Percentiles rank a stretch among this genome's conserved stretches.
Evolutionary conservation across 2,797 vertebrate species (phyloP).

Genomic region (Corythornis leucogaster): DNA sequence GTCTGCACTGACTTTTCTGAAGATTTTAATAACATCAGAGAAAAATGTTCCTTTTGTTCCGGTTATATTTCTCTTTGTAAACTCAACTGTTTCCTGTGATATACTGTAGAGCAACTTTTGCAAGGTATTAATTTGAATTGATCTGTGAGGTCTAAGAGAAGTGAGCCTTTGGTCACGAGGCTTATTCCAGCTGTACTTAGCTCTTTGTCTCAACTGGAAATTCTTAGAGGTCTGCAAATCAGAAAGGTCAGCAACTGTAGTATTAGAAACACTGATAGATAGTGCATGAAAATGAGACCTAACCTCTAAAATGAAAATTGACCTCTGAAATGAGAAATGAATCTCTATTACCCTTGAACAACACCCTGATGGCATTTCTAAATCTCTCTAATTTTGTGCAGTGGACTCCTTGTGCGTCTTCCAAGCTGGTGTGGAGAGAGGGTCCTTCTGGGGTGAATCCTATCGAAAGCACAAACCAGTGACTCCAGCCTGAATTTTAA

Average conservation of each 20-base stretch:
- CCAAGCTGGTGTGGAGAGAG: fast-evolving
- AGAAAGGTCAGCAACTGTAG: slow-evolving; percentile 39
- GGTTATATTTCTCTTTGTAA: not conserved
- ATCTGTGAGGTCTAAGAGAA: not conserved
- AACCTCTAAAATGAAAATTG: slow-evolving; percentile 38
- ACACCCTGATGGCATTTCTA: slow-evolving; percentile 12
- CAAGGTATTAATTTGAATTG: not conserved
- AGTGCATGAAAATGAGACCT: slow-evolving; percentile 61
- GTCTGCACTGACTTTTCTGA: not conserved
- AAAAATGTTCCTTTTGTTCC: not conserved
- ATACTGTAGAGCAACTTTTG: not conserved
- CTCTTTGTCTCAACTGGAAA: slow-evolving; percentile 58
- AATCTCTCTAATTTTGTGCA: not conserved
- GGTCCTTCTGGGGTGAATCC: not conserved
- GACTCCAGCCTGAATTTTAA: not conserved
- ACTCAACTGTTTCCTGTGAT: not conserved
- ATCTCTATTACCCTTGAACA: slow-evolving; percentile 24
- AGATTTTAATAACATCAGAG: not conserved
- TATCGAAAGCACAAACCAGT: fast-evolving
- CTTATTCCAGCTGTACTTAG: slow-evolving; percentile 9
- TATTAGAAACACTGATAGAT: slow-evolving; percentile 51
- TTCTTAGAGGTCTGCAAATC: slow-evolving; percentile 57
- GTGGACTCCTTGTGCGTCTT: not conserved
- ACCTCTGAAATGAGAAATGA: slow-evolving; percentile 55
- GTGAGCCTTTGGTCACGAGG: not conserved